Base-by-base conservation (phyloP, 2,888 invertebrate genomes). In the Erebia palarica region DNA sequence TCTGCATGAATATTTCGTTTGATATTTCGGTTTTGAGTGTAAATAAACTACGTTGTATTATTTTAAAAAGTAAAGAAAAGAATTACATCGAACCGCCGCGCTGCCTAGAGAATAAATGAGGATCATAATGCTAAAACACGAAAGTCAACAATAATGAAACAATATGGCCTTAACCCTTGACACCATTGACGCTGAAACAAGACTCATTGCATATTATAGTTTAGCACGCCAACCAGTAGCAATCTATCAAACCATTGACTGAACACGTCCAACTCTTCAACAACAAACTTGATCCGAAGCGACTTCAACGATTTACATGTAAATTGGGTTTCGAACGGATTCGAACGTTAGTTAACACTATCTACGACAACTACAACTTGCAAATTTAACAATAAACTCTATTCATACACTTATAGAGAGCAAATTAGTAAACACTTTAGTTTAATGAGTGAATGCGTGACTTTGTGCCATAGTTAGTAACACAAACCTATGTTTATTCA, bases 281-380 rank as follows among this genome's bases (percentile, higher is more conserved):
- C 85, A 86, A 79, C 81, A 82, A 87, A 90, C 86, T 90, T 86
- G 86, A 90, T 90, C 87, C 83, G 81, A 80, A 83, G 83, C 82
- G 88, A 89, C 87, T 89, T 89, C 85, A 84, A 82, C 83, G 85
- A 91, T 91, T 91, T 90, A 87, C 90, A 91, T 91, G 88, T 86
- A 91, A 88, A 91, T 91, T 90, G 91, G 88, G 86, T 89, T 86
- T 83, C 80, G 82, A 89, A 86, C 86, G 85, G 88, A 89, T 87
- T 82, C 86, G 83, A 87, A 86, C 88, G 83, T 82, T 87, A 87
- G 87, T 87, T 85, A 89, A 86, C 84, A 81, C 83, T 80, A 78
- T 69, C 71, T 67, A 68, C 65, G 49, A 65, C 63, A 1, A 71
- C 60, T 70, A 53, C 72, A 60, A 2, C 7, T 49, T 4, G 14